A percentile compares a stretch with the other conserved stretches of the same genome.
Evolutionary conservation across 2,113 vertebrate species (phyloP).

Genomic region (Embiotoca jacksoni): DNA sequence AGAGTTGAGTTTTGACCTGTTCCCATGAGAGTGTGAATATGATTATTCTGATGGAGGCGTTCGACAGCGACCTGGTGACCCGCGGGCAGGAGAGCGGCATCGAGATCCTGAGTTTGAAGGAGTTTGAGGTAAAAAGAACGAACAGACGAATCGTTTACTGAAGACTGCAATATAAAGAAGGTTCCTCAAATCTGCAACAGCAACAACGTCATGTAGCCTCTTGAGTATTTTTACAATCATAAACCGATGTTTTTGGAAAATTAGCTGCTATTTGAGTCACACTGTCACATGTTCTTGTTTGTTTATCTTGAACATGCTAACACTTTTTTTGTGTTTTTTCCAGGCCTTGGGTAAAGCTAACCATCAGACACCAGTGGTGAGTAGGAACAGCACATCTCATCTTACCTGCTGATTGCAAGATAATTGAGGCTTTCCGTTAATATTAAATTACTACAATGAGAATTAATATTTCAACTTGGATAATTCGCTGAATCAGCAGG

Average conservation of each 20-base stretch:
- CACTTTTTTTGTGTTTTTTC: conserved; percentile 24
- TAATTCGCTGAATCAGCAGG: background rate
- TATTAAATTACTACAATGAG: background rate
- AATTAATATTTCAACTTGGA: background rate
- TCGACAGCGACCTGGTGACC: conserved; percentile 85
- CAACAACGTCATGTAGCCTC: no score
- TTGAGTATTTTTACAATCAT: no score
- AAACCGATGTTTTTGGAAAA: no score
- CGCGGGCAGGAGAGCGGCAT: conserved; percentile 87
- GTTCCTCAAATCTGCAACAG: no score
- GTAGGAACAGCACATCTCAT: conserved; percentile 33
- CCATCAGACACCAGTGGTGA: conserved; percentile 87
- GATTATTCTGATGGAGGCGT: conserved; percentile 90
- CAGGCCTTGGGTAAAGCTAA: conserved; percentile 89
- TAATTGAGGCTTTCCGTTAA: background rate
- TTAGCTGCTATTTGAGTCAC: background rate
- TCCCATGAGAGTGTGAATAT: conserved; percentile 81
- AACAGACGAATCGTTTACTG: background rate
- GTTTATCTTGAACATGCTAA: conserved; percentile 5
- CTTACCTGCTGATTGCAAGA: background rate
- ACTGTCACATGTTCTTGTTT: background rate
- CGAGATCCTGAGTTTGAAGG: conserved; percentile 89
- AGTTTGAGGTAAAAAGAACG: conserved; percentile 88
- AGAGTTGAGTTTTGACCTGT: conserved; percentile 39
- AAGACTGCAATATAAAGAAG: no score